Evolutionary conservation across 2,113 vertebrate species (phyloP).

Genomic region (Brachypodius melanocephalos): DNA sequence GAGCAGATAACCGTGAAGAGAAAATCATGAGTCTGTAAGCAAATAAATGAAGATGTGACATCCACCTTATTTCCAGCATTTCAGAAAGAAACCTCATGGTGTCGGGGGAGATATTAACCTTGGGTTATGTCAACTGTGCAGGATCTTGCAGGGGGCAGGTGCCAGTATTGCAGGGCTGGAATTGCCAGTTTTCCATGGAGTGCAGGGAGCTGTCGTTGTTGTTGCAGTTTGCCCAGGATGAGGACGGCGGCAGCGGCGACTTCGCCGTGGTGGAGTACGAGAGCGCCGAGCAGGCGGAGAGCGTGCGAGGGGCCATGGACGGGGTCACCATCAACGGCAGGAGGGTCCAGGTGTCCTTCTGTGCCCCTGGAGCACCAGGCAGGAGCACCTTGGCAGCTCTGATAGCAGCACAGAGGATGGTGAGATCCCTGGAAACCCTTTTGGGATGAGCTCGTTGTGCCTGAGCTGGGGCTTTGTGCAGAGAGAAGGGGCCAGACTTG

Average conservation of each 20-base stretch:
- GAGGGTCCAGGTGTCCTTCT: slow-evolving; percentile 87
- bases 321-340: slow-evolving; percentile 78
- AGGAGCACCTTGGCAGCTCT: slow-evolving; percentile 91
- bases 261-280: slow-evolving; percentile 94
- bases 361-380: slow-evolving; percentile 90
- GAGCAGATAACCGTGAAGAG: not conserved
- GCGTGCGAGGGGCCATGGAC: slow-evolving; percentile 78
- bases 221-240: slow-evolving; percentile 90
- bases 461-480: not conserved
- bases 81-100: not conserved
- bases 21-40: not conserved
- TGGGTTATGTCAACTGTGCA: not conserved
- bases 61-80: not conserved
- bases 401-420: slow-evolving; percentile 93
- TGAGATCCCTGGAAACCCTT: slow-evolving; percentile 63
- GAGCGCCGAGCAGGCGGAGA: slow-evolving; percentile 87
- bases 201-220: not conserved
- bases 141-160: not conserved
- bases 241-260: slow-evolving; percentile 82
- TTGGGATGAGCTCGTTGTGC: not conserved
- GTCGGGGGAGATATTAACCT: too few species aligned
- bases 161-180: not conserved
- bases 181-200: accelerated
- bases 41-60: not conserved
- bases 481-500: not conserved